Evolutionary conservation across 2,797 vertebrate genomes (phyloP).

Genomic region (Coendou prehensilis): DNA sequence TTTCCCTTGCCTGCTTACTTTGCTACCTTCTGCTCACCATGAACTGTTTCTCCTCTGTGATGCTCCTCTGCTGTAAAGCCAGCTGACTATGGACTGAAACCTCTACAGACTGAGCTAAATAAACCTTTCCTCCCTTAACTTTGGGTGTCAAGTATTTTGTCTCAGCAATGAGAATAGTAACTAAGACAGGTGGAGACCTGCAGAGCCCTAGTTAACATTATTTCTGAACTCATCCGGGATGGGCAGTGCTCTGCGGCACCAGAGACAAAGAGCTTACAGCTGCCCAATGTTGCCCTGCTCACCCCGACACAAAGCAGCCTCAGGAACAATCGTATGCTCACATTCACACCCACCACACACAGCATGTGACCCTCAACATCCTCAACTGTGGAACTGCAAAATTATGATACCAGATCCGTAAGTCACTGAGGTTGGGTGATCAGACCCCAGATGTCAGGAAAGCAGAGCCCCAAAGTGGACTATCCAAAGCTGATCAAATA

Average conservation of each 20-base stretch:
- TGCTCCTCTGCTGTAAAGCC: background rate
- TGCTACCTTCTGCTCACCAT: background rate
- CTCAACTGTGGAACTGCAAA: background rate
- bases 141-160: background rate
- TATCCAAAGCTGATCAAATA: rapidly evolving
- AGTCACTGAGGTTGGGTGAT: rapidly evolving
- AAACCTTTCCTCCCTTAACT: background rate
- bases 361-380: background rate
- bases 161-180: background rate
- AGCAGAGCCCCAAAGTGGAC: background rate
- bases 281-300: background rate
- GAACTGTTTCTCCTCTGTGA: background rate
- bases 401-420: background rate
- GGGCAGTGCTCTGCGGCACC: background rate
- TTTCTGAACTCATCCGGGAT: background rate
- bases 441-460: background rate
- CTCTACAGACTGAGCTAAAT: background rate
- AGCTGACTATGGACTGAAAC: background rate
- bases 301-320: background rate
- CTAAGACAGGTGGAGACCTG: background rate
- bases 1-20: background rate
- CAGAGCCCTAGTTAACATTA: background rate
- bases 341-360: background rate
- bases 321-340: background rate
- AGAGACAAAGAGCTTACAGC: background rate